Evolutionary conservation across 2,888 invertebrate genomes (phyloP).

Genomic region (Polylopha cassiicola): DNA sequence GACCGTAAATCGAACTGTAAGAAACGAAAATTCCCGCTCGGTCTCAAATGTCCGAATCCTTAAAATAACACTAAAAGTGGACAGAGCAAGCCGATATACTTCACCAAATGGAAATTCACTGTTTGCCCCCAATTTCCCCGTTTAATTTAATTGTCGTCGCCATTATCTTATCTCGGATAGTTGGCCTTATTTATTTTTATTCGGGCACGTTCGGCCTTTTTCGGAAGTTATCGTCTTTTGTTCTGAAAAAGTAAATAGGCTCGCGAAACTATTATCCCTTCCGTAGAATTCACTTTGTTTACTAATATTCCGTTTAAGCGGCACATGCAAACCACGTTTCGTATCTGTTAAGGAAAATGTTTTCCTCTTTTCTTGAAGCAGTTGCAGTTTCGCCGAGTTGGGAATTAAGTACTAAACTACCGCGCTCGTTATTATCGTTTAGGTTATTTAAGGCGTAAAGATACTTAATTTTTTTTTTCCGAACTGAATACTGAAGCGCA

Average conservation of each 20-base stretch:
- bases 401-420: too few relatives aligned
- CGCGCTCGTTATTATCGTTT: too few relatives aligned
- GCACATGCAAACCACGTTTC: neutral
- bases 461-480: too few relatives aligned
- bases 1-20: too few relatives aligned
- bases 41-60: conserved; percentile 4
- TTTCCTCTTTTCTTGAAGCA: too few relatives aligned
- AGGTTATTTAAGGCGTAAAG: too few relatives aligned
- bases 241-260: neutral
- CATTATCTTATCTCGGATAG: conserved; percentile 44
- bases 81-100: conserved; percentile 11
- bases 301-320: conserved; percentile 2
- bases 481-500: too few relatives aligned
- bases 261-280: conserved; percentile 13
- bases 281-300: conserved; percentile 14
- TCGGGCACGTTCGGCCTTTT: conserved; percentile 20
- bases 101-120: conserved; percentile 35
- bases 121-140: conserved; percentile 28
- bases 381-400: too few relatives aligned
- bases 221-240: neutral
- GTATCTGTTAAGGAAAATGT: neutral
- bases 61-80: conserved; percentile 6
- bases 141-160: conserved; percentile 46
- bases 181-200: conserved; percentile 25
- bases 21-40: too few relatives aligned